Evolutionary conservation across 2,888 invertebrate genomes (phyloP).

Genomic region (Polietes domitor): DNA sequence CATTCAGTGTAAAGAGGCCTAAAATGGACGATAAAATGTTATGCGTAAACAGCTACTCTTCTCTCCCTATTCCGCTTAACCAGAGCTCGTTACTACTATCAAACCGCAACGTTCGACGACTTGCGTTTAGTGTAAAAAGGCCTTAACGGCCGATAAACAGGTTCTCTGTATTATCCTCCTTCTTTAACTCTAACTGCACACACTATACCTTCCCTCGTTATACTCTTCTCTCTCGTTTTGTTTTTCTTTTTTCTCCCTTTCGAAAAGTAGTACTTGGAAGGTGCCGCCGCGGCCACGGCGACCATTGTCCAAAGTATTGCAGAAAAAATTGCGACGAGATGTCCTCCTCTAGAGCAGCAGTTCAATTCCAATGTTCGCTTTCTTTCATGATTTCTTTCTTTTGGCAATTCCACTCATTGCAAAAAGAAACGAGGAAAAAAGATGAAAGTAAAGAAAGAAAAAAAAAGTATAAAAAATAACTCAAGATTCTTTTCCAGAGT

Average conservation of each 20-base stretch:
- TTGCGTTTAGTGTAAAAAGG: too few relatives aligned
- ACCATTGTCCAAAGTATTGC: constrained; percentile 59
- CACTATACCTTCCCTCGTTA: constrained; percentile 45
- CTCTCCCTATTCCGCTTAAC: too few relatives aligned
- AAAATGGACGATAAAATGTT: too few relatives aligned
- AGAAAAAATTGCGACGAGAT: background rate
- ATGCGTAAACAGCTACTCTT: too few relatives aligned
- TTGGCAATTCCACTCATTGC: background rate
- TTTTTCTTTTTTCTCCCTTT: constrained; percentile 23
- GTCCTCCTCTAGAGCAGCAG: background rate
- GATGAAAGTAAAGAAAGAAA: constrained; percentile 1
- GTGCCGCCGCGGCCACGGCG: constrained; percentile 36
- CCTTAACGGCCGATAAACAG: too few relatives aligned
- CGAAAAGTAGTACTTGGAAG: background rate
- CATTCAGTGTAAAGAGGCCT: too few relatives aligned
- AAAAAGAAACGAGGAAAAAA: background rate
- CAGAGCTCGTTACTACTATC: too few relatives aligned
- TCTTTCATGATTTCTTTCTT: background rate
- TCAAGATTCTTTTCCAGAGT: constrained; percentile 13
- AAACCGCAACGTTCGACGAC: too few relatives aligned
- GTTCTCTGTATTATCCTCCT: too few relatives aligned
- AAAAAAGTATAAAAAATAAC: background rate
- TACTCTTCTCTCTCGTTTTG: constrained; percentile 42
- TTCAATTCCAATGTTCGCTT: background rate
- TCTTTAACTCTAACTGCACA: background rate